Evolutionary conservation across 2,888 invertebrate species (phyloP), one percentile per base, ranked within the genome.

Genomic region (Herminia tarsipennalis): DNA sequence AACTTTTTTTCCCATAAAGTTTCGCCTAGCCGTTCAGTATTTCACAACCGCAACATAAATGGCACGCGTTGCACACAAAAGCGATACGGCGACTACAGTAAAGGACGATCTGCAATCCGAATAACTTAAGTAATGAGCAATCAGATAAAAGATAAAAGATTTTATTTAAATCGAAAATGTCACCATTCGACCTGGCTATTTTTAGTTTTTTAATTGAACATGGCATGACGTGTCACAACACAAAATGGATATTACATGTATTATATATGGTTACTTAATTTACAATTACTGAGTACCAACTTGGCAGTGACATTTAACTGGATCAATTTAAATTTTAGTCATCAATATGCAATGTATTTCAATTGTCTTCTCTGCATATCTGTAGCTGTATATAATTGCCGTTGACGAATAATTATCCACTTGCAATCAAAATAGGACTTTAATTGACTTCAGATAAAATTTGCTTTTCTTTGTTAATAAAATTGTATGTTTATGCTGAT

Each of bases 311-410:
- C 49, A 48, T 47, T 48, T 53, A 50, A 52, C 57, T 44, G 29
- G 48, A 39, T 30, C 33, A 44, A 53, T 66, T 56, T 49, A n/a
- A n/a, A n/a, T n/a, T n/a, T n/a, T n/a, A 46, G 43, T 28, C 40
- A 58, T 59, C 39, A 56, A 46, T 64, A 63, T 63, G 44, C 58
- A 45, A 40, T 40, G 35, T 18, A 30, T 53, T 45, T 56, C 57
- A 47, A 57, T 66, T 65, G 63, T 66, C 64, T 70, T 66, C 63
- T 35, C 50, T 22, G 46, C 65, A 73, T 73, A 70, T 69, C 59
- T 54, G 27, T 9, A 33, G 20, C 14, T 20, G 17, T 21, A 9
- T 20, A 10, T 10, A 33, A 33, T 14, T 27, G 2, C 10, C 21
- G 9, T 0, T 4, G 8, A 6, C 17, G 1, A 8, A 22, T 20